A percentile compares a stretch with the other conserved stretches of the same genome.
These are phyloP conservation scores for Nemopilema nomurai DNA, from an alignment of 30 jellyfish, hydroid and myxozoan genomes.

Conservation along the genomic window DNA sequence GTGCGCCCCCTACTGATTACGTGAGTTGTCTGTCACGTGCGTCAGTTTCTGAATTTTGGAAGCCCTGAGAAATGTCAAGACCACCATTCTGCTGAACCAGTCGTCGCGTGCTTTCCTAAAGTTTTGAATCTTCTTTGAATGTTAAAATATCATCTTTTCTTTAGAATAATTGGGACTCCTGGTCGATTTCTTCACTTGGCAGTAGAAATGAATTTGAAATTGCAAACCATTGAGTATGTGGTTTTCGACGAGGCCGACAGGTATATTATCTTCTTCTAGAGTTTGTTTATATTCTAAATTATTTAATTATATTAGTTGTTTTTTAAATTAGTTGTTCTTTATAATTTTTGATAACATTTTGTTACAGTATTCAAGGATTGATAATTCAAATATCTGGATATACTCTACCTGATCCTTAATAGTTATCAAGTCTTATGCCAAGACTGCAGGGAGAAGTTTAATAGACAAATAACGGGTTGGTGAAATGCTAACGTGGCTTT, in stretches of 20 bases:
- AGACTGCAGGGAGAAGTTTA: no score
- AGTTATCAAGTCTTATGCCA: no score
- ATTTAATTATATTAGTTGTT: no score
- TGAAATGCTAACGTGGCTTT: no score
- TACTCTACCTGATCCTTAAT: no score
- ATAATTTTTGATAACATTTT: no score
- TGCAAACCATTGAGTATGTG: conserved; percentile 81
- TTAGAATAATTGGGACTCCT: conserved; percentile 95
- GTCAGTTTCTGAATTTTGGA: background rate
- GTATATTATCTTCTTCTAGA: conserved; percentile 2
- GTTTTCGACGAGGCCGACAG: conserved; percentile 99
- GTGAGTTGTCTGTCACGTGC: background rate
- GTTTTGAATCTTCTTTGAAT: background rate
- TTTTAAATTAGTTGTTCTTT: no score
- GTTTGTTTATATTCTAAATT: background rate
- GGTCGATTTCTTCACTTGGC: conserved; percentile 94
- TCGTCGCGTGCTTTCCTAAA: background rate
- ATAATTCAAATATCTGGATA: background rate
- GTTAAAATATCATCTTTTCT: background rate
- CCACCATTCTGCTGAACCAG: background rate
- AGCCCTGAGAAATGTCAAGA: background rate
- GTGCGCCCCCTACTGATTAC: no score
- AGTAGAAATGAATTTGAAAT: conserved; percentile 90
- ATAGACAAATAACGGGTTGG: no score
- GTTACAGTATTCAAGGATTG: background rate